A percentile compares a stretch with the other conserved stretches of the same genome.
Conservation (phyloP, 1,140 invertebrate species). For the Panagrolaimus sp. region DNA sequence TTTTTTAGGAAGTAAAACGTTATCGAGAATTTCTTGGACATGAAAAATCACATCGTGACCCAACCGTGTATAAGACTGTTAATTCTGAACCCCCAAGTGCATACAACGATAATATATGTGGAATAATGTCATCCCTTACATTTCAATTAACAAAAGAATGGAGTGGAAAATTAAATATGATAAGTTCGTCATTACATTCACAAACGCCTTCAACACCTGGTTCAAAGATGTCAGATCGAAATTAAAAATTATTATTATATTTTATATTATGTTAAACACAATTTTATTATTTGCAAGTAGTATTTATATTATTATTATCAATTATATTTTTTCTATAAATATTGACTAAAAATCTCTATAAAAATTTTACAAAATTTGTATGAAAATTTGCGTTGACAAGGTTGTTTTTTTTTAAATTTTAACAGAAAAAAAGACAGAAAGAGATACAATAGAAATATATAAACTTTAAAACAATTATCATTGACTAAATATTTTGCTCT, state of each 20-base stretch:
- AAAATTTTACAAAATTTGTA: no score
- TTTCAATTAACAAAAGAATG: slow-evolving; percentile 13
- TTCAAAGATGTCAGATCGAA: slow-evolving; percentile 5
- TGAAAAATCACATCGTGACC: slow-evolving; percentile 11
- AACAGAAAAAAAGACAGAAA: no score
- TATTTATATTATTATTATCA: no score
- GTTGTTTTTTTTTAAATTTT: no score
- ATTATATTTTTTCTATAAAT: no score
- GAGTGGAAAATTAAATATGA: background rate
- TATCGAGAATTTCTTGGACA: slow-evolving; percentile 12
- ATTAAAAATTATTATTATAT: background rate
- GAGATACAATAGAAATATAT: no score
- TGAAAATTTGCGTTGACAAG: no score
- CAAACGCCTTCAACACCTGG: slow-evolving; percentile 11
- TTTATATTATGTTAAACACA: no score
- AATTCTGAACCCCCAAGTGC: slow-evolving; percentile 2
- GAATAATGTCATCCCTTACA: slow-evolving; percentile 5
- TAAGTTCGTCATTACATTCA: background rate
- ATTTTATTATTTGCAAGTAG: no score
- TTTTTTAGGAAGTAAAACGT: slow-evolving; percentile 4
- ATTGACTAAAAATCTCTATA: no score
- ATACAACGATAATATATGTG: slow-evolving; percentile 11
- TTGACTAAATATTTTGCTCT: no score
- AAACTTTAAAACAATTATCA: no score
- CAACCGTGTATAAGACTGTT: slow-evolving; percentile 2